Conservation (phyloP, 2,797 vertebrate genomes). For the Xenopus petersii region DNA sequence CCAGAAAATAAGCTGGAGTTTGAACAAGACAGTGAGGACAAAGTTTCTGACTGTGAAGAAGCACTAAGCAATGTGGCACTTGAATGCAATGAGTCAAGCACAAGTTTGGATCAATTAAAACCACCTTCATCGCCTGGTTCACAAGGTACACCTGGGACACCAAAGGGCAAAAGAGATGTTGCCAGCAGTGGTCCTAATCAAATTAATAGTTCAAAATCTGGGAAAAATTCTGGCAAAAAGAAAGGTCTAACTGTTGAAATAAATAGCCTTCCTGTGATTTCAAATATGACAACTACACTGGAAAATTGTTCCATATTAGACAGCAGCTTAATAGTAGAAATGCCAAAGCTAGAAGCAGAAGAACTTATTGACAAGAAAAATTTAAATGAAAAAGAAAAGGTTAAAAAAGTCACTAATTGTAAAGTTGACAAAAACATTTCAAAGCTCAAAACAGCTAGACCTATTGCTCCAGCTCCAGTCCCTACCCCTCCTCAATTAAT, state of each 20-base stretch:
- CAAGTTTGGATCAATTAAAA: constrained; percentile 73
- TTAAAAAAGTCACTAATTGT: constrained; percentile 83
- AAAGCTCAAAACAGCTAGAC: constrained; percentile 87
- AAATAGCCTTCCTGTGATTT: constrained; percentile 89
- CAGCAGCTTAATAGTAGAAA: constrained; percentile 79
- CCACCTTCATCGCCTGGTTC: constrained; percentile 79
- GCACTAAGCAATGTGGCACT: constrained; percentile 76
- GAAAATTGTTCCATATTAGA: constrained; percentile 87
- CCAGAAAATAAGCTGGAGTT: constrained; percentile 86
- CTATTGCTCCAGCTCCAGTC: constrained; percentile 84
- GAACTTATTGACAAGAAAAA: constrained; percentile 90
- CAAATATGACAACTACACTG: constrained; percentile 89
- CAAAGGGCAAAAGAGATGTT: constrained; percentile 85
- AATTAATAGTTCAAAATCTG: constrained; percentile 74
- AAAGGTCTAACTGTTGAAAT: constrained; percentile 82
- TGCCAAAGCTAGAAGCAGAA: constrained; percentile 96
- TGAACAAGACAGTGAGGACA: constrained; percentile 87
- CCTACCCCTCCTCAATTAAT: constrained; percentile 89
- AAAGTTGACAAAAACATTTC: constrained; percentile 86
- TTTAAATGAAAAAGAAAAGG: constrained; percentile 73
- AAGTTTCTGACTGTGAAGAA: constrained; percentile 93
- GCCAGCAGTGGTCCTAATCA: constrained; percentile 78
- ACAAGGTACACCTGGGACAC: constrained; percentile 77
- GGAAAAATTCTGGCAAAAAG: constrained; percentile 86
- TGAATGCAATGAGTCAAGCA: constrained; percentile 79